Base-by-base conservation (phyloP, 1,140 invertebrate genomes). In the Calycopis cecrops region DNA sequence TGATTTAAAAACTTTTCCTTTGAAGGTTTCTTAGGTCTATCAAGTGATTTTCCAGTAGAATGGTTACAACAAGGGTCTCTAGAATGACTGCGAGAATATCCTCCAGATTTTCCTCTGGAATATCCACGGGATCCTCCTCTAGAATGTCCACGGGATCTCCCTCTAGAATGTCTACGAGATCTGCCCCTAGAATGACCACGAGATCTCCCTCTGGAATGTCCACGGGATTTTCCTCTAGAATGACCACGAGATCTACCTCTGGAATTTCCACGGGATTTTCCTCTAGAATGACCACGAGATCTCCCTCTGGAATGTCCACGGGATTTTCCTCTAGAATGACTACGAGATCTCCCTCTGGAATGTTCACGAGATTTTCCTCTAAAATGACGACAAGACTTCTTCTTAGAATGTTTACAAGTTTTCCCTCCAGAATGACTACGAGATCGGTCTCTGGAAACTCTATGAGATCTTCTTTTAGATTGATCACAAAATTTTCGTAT, bases 401-500 rank as follows among this genome's bases (percentile, higher is more conserved):
- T 6, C 6, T 6, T 28, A 28, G 21, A 28, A 3, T 28, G 21
- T 28, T 28, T 6, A 11, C 40, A 14, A 35, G 56, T 59, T 18
- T 17, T 52, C 11, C 10, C 47, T 33, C 35, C 10, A 3, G 48
- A 62, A 11, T 44, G n/a, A 10, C 28, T 37, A 16, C 17, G 12
- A 9, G 54, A 58, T n/a, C 10, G 33, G 9, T 12, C 42, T 47
- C 56, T 44, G 33, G 52, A 63, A 1, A 17, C n/a, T 0, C 47
- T 35, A 17, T 55, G 42, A 9, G 65, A 60, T 18, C 28, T 58
- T 11, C 9, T 10, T 52, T 50, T 48, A 14, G 61, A 63, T 1
- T 9, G 49, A 2, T 35, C 48, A 42, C 55, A 51, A 16, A 57
- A 63, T 50, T 38, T 52, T n/a, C 50, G 52, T 14, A 38, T 58